Percentiles rank a stretch among this genome's conserved stretches.
phyloP scores from a whole-genome alignment of 2,888 invertebrate species.

The Nudaria mundana region DNA sequence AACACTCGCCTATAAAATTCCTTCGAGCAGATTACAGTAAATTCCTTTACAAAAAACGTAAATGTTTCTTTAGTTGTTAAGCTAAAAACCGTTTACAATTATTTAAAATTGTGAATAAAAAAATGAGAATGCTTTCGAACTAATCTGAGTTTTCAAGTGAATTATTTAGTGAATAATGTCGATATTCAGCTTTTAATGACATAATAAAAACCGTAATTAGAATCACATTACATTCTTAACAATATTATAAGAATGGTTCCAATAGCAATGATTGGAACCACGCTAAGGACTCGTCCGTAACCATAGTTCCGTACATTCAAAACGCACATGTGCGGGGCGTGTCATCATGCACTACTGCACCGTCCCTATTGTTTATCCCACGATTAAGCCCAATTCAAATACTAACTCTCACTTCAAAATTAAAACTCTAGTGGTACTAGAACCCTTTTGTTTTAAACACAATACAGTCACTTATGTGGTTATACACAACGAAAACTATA shows the following conservation, averaged over 20 bases:
- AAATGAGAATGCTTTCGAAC: too few species aligned
- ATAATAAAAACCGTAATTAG: slow-evolving; percentile 25
- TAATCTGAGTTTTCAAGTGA: background rate
- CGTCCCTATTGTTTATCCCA: slow-evolving; percentile 77
- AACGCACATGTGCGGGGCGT: slow-evolving; percentile 68
- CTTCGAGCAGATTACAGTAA: slow-evolving; percentile 21
- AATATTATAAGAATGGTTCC: slow-evolving; percentile 32
- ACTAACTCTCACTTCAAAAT: slow-evolving; percentile 79
- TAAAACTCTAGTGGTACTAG: slow-evolving; percentile 72
- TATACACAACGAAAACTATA: slow-evolving; percentile 47
- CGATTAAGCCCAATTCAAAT: slow-evolving; percentile 79
- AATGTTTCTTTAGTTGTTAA: background rate
- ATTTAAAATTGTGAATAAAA: too few species aligned
- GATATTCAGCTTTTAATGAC: slow-evolving; percentile 16
- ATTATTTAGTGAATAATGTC: slow-evolving; percentile 2
- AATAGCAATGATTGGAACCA: slow-evolving; percentile 28
- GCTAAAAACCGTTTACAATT: too few species aligned
- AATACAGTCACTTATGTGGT: slow-evolving; percentile 58
- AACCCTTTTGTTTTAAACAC: slow-evolving; percentile 74
- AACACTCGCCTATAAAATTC: slow-evolving; percentile 22
- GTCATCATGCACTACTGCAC: slow-evolving; percentile 59
- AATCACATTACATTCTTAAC: slow-evolving; percentile 32
- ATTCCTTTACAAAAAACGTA: background rate
- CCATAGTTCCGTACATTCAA: slow-evolving; percentile 20
- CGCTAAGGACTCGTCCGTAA: slow-evolving; percentile 24